A percentile compares a stretch with the other conserved stretches of the same genome.
Conservation (phyloP, 2,888 invertebrate species). For the Pandemis heparana region DNA sequence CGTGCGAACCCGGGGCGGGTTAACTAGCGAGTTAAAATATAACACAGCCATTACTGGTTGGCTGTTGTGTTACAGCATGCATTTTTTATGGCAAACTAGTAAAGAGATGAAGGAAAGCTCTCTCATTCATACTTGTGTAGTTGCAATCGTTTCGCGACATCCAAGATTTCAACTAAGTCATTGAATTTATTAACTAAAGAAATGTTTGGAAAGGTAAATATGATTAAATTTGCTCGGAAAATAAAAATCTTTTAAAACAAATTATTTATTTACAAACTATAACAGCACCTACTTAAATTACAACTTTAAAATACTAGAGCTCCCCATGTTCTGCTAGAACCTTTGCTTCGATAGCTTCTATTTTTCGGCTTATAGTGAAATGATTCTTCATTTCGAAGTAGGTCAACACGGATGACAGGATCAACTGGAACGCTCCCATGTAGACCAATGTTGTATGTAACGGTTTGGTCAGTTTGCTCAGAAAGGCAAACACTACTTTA, state of each 20-base stretch:
- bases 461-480: conserved; percentile 83
- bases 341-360: conserved; percentile 69
- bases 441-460: conserved; percentile 78
- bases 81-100: too few species aligned
- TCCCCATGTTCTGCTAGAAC: conserved; percentile 49
- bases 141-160: too few species aligned
- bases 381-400: conserved; percentile 86
- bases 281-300: conserved; percentile 22
- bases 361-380: conserved; percentile 67
- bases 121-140: too few species aligned
- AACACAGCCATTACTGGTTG: too few species aligned
- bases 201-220: too few species aligned
- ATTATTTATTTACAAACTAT: conserved; percentile 33
- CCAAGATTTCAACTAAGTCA: too few species aligned
- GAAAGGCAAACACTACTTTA: conserved; percentile 80
- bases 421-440: conserved; percentile 80
- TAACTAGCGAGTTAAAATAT: too few species aligned
- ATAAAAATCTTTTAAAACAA: neutral
- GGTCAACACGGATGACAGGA: conserved; percentile 85
- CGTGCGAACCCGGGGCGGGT: too few species aligned
- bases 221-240: too few species aligned
- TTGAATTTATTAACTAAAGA: too few species aligned
- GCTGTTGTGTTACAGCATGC: too few species aligned
- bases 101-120: too few species aligned
- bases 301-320: conserved; percentile 17